phyloP scores from a whole-genome alignment of 2,888 invertebrate genomes.

The Hypomecis atomaria region DNA sequence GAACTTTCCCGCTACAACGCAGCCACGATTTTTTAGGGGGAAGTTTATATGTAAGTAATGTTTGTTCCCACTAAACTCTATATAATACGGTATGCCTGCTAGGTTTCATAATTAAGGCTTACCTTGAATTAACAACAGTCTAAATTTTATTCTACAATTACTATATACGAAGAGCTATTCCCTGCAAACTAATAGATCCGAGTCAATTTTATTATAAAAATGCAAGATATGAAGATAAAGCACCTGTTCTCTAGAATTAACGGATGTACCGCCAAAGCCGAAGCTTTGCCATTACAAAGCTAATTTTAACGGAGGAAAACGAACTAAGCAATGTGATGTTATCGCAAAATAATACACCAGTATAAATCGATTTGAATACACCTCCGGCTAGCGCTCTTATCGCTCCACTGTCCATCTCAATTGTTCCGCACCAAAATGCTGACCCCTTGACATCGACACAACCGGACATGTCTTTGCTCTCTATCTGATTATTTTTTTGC shows the following conservation, averaged over 20 bases:
- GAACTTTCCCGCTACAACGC: constrained; percentile 71
- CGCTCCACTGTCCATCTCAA: constrained; percentile 51
- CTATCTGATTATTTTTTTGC: constrained; percentile 33
- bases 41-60: too few relatives aligned
- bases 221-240: background rate
- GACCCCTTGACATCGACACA: constrained; percentile 46
- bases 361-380: constrained; percentile 42
- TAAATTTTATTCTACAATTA: too few relatives aligned
- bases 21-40: constrained; percentile 68
- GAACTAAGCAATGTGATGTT: constrained; percentile 33
- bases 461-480: constrained; percentile 32
- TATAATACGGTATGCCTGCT: too few relatives aligned
- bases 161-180: too few relatives aligned
- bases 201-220: too few relatives aligned
- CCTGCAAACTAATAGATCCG: too few relatives aligned
- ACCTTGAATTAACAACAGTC: too few relatives aligned
- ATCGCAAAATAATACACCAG: constrained; percentile 38
- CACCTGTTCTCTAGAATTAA: constrained; percentile 5
- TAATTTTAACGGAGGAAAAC: constrained; percentile 28
- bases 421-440: constrained; percentile 46
- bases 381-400: constrained; percentile 44
- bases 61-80: too few relatives aligned
- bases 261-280: constrained; percentile 9
- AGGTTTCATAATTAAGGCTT: too few relatives aligned
- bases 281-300: constrained; percentile 27